Conservation (phyloP, 2,888 invertebrate species). For the Acanthacorydalis orientalis region DNA sequence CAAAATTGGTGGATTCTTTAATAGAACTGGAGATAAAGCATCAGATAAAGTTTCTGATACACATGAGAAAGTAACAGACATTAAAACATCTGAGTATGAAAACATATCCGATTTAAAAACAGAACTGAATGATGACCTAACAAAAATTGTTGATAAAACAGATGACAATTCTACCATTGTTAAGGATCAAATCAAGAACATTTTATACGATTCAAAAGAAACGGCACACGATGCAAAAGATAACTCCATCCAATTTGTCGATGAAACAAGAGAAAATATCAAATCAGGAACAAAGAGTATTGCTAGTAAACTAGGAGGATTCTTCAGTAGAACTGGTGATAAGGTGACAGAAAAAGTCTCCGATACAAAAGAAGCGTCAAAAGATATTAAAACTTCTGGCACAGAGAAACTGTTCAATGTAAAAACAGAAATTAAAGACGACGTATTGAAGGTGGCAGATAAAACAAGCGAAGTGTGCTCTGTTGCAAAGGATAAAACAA, state of each 20-base stretch:
- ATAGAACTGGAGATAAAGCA: conserved; percentile 22
- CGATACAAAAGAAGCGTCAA: neutral
- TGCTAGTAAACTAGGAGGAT: conserved; percentile 6
- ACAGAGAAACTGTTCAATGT: conserved; percentile 2
- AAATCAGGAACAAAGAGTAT: conserved; percentile 12
- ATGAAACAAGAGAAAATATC: conserved; percentile 20
- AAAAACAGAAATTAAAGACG: neutral
- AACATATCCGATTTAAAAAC: too few relatives aligned
- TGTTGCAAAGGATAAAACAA: neutral
- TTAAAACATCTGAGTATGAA: too few relatives aligned
- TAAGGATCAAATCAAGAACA: conserved; percentile 1
- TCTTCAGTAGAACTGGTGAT: conserved; percentile 9
- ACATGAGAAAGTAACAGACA: conserved; percentile 4
- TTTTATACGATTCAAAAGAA: neutral
- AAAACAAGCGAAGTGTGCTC: neutral
- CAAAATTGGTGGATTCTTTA: neutral
- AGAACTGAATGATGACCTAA: neutral
- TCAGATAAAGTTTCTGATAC: conserved; percentile 7
- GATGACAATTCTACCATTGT: conserved; percentile 16
- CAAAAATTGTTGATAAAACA: conserved; percentile 20
- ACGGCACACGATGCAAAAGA: conserved; percentile 24
- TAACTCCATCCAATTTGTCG: conserved; percentile 28
- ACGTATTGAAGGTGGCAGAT: neutral
- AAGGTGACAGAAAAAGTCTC: neutral
- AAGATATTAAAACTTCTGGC: too few relatives aligned